phyloP scores from a whole-genome alignment of 2,888 invertebrate species.

The Cantharis lateralis region DNA sequence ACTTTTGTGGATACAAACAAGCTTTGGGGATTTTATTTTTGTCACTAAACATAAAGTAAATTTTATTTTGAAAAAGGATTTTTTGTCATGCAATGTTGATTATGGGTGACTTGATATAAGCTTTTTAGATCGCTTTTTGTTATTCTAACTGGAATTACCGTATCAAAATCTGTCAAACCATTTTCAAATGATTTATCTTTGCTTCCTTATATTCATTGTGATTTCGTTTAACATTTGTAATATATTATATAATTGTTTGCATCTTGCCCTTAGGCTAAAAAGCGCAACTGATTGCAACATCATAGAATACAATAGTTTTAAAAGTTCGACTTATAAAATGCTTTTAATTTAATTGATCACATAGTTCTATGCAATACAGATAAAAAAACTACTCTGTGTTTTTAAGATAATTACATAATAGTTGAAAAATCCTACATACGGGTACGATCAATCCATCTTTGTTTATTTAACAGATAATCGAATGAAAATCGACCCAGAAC shows the following conservation, averaged over 20 bases:
- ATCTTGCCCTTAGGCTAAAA: too few relatives aligned
- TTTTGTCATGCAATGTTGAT: neutral
- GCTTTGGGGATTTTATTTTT: neutral
- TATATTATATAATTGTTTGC: too few relatives aligned
- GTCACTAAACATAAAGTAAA: neutral
- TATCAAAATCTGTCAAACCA: neutral
- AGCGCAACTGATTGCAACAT: too few relatives aligned
- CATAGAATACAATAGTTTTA: neutral
- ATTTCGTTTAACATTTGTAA: neutral
- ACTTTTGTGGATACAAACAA: neutral
- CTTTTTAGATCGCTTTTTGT: neutral
- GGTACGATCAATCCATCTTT: neutral
- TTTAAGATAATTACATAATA: neutral
- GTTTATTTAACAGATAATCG: neutral
- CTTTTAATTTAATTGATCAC: neutral
- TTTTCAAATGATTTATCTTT: neutral
- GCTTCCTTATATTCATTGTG: neutral
- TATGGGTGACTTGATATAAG: neutral
- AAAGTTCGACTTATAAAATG: neutral
- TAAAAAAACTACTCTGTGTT: neutral
- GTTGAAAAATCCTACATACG: neutral
- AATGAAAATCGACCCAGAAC: neutral
- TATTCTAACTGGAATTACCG: neutral
- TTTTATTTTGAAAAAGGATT: neutral
- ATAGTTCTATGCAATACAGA: too few relatives aligned